Evolutionary conservation across 2,113 vertebrate genomes (phyloP).

Genomic region (Zapornia atra): DNA sequence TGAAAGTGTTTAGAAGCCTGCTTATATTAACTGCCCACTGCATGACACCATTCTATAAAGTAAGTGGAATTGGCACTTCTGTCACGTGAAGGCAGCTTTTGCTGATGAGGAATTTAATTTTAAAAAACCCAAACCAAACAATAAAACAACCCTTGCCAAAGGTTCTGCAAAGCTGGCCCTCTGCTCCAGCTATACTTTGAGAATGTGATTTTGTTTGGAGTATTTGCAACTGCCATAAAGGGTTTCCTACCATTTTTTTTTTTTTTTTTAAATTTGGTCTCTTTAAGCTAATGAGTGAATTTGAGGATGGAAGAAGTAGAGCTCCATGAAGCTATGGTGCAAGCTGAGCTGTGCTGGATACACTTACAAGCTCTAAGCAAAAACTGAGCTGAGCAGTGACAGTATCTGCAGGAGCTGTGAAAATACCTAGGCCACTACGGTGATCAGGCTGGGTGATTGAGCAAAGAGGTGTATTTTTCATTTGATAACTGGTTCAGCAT

Average conservation of each 20-base stretch:
- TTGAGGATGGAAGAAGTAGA: not conserved
- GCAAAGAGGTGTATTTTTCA: not conserved
- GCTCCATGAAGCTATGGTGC: not conserved
- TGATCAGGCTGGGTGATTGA: not conserved
- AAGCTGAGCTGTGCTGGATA: not conserved
- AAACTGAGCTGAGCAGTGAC: not conserved
- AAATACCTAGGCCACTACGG: not conserved
- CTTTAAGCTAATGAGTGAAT: not conserved
- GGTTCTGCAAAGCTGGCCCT: not conserved
- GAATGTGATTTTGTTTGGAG: not conserved
- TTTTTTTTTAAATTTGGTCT: not conserved
- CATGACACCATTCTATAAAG: not conserved
- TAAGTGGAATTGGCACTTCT: not conserved
- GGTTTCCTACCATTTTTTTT: not conserved
- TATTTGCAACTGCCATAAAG: not conserved
- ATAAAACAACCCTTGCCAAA: not conserved
- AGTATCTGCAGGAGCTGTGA: not conserved
- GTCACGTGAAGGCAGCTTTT: not conserved
- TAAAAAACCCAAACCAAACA: not conserved
- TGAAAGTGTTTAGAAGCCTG: constrained; percentile 2
- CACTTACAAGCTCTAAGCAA: not conserved
- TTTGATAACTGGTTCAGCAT: not conserved
- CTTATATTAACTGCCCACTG: not conserved
- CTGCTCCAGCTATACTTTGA: not conserved
- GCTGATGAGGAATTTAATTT: not conserved